Base-by-base conservation (phyloP, 2,888 invertebrate species). In the Apomyelois bistriatella region DNA sequence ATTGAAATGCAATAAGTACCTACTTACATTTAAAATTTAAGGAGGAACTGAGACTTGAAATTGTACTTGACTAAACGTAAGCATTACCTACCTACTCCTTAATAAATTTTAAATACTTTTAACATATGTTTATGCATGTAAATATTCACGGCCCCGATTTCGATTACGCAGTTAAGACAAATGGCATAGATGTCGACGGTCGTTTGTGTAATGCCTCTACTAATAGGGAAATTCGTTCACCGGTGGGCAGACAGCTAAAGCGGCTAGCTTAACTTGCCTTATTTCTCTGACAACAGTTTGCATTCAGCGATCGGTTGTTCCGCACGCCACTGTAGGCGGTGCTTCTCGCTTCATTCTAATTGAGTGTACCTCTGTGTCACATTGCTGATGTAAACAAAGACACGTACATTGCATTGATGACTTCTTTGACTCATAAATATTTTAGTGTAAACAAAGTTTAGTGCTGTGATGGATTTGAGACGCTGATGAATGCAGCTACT, bases 141-240 rank as follows among this genome's bases (percentile, higher is more conserved):
- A 72, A 70, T 74, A 66, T 60, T 63, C 60, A 58, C 65, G 72
- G 68, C 66, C 68, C 62, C 61, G 65, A 66, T 67, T 72, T 68
- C 66, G 72, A 76, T 79, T 78, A 76, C 78, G 74, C 72, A 78
- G 78, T 75, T 65, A 66, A 75, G 67, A 71, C 72, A 69, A 74
- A 76, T 68, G 65, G 67, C 70, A 71, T 75, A 67, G 68, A 65
- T 72, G 67, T 66, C 61, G 69, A 74, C 64, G 66, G 66, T 66
- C 66, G 72, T 76, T 76, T 74, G 74, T 76, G 74, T 76, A 79
- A 79, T 78, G 68, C 65, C 71, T 76, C 65, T 68, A 68, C 79
- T 78, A 78, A 79, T 79, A 79, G 72, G 79, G 73, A 80, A 80
- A 82, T 79, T 78, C 66, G 71, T 75, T 70, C 66, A 74, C 72